phyloP scores from a whole-genome alignment of 2,113 vertebrate genomes.

The Oryzias celebensis region DNA sequence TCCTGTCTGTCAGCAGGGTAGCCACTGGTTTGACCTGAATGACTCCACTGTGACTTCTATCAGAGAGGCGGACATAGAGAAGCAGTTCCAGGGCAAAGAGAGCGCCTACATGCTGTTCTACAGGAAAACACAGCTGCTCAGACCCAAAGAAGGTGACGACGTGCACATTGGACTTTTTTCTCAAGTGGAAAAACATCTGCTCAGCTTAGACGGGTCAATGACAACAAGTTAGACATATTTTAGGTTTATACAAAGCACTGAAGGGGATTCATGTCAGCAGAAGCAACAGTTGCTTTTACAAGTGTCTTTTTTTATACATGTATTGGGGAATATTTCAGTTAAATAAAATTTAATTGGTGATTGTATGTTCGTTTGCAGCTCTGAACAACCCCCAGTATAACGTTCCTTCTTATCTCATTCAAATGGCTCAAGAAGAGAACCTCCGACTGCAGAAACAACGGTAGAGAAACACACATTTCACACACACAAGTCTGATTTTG shows the following conservation, averaged over 20 bases:
- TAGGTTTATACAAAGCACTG: background rate
- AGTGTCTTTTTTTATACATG: background rate
- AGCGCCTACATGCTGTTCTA: conserved; percentile 99
- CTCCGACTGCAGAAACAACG: conserved; percentile 81
- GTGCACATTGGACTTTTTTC: background rate
- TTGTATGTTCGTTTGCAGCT: conserved; percentile 73
- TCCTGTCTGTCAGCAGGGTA: conserved; percentile 55
- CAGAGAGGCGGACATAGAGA: conserved; percentile 86
- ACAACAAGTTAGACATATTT: too few relatives aligned
- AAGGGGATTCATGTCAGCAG: background rate
- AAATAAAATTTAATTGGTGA: background rate
- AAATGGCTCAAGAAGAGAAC: conserved; percentile 86
- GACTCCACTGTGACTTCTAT: conserved; percentile 90
- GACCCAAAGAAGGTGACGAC: conserved; percentile 85
- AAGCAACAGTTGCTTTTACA: background rate
- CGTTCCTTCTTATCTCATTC: conserved; percentile 84
- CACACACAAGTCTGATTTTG: background rate
- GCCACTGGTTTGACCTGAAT: conserved; percentile 95
- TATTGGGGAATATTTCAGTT: background rate
- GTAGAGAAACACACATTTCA: conserved; percentile 61
- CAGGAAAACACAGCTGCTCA: conserved; percentile 83
- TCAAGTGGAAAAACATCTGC: conserved; percentile 1
- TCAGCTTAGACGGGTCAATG: too few relatives aligned
- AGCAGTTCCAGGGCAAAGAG: conserved; percentile 96
- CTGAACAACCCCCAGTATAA: conserved; percentile 82